Evolutionary conservation across 2,888 invertebrate genomes (phyloP).

Genomic region (Mayetiola destructor): DNA sequence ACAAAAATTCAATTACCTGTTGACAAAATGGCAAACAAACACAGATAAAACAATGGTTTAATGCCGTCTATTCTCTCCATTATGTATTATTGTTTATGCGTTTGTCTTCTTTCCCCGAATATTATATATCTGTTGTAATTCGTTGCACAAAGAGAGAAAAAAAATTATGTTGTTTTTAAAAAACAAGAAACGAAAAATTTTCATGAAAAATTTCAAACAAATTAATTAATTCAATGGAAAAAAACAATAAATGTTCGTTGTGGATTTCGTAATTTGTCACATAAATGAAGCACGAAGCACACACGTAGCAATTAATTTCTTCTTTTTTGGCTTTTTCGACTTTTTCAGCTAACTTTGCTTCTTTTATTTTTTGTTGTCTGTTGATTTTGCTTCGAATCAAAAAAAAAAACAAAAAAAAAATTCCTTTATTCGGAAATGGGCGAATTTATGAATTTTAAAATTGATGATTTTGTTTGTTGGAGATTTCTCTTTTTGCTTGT

Average conservation of each 20-base stretch:
- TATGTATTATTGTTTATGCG: background rate
- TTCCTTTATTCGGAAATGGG: background rate
- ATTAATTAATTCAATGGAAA: background rate
- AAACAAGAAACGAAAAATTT: background rate
- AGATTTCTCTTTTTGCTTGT: conserved; percentile 4
- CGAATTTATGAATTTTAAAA: background rate
- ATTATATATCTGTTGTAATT: background rate
- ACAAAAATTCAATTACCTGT: conserved; percentile 9
- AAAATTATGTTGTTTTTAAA: too few species aligned
- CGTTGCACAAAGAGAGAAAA: background rate
- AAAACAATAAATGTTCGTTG: background rate
- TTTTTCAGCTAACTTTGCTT: too few species aligned
- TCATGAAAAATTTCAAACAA: background rate
- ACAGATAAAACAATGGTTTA: conserved; percentile 2
- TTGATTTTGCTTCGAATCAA: too few species aligned
- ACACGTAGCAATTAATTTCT: background rate
- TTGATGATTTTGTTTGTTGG: background rate
- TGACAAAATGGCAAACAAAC: conserved; percentile 13
- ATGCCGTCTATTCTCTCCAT: conserved; percentile 3
- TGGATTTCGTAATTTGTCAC: too few species aligned
- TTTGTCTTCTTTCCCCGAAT: background rate
- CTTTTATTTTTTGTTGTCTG: background rate
- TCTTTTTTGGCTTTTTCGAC: background rate
- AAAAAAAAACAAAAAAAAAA: background rate
- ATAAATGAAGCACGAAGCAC: background rate